These are phyloP conservation scores for Exephanes ischioxanthus DNA, from an alignment of 2,888 invertebrate genomes.

Conservation along the genomic window DNA sequence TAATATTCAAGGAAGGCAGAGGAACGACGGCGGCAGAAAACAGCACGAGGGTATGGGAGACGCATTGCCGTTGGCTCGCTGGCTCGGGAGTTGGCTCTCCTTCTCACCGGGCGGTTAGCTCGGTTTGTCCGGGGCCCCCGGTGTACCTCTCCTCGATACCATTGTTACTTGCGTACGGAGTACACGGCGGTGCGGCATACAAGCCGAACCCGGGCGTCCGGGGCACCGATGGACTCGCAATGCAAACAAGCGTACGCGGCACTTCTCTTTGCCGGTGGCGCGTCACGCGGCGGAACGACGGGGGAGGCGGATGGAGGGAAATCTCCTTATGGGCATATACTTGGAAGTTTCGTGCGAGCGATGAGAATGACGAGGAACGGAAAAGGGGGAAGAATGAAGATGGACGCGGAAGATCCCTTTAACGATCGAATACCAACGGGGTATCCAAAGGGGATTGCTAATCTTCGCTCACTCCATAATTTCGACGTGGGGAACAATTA, in stretches of 20 bases:
- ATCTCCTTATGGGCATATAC: slow-evolving; percentile 24
- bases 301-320: slow-evolving; percentile 7
- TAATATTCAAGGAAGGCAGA: slow-evolving; percentile 52
- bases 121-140: slow-evolving; percentile 54
- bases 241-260: slow-evolving; percentile 39
- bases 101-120: slow-evolving; percentile 47
- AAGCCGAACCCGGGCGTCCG: slow-evolving; percentile 39
- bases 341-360: neutral
- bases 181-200: neutral
- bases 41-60: slow-evolving; percentile 50
- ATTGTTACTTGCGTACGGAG: slow-evolving; percentile 54
- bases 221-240: slow-evolving; percentile 21
- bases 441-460: neutral
- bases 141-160: slow-evolving; percentile 47
- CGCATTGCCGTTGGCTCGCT: slow-evolving; percentile 46
- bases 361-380: slow-evolving; percentile 11
- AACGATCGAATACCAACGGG: slow-evolving; percentile 13
- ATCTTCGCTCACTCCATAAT: slow-evolving; percentile 10
- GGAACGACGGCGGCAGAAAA: slow-evolving; percentile 37
- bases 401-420: slow-evolving; percentile 16
- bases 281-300: slow-evolving; percentile 9
- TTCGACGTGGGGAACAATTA: neutral
- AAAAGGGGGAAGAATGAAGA: neutral
- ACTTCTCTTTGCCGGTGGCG: slow-evolving; percentile 29
- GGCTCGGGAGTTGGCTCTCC: neutral